phyloP scores from a whole-genome alignment of 1,140 invertebrate genomes.

The Heliconius hermathena region DNA sequence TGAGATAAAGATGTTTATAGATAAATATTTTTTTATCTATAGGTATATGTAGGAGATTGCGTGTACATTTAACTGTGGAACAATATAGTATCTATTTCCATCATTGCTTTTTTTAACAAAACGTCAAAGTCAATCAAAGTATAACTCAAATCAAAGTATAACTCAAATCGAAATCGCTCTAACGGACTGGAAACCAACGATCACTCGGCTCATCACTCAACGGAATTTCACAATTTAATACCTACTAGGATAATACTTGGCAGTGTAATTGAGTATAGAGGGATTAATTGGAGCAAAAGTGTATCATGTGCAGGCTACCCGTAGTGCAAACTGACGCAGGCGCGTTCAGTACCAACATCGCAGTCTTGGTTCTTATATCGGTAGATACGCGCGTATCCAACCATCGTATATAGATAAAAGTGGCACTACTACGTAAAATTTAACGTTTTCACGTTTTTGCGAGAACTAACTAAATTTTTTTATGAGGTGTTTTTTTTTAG shows the following conservation, averaged over 20 bases:
- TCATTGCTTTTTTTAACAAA: background rate
- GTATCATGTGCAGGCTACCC: conserved; percentile 67
- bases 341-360: conserved; percentile 60
- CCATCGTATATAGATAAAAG: background rate
- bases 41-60: no score
- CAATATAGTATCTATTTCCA: no score
- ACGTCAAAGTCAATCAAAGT: no score
- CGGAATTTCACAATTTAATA: conserved; percentile 30
- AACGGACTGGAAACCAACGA: background rate
- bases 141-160: background rate
- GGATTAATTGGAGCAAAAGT: conserved; percentile 77
- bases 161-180: background rate
- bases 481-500: background rate
- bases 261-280: conserved; percentile 72
- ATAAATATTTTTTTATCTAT: background rate
- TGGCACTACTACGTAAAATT: background rate
- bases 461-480: background rate
- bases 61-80: no score
- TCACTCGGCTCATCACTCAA: conserved; percentile 8
- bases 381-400: conserved; percentile 51
- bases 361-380: conserved; percentile 62
- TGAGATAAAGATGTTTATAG: no score
- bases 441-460: background rate
- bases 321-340: conserved; percentile 71
- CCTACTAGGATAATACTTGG: conserved; percentile 41